phyloP scores from a whole-genome alignment of 1,140 invertebrate species.

The Halesus radiatus region DNA sequence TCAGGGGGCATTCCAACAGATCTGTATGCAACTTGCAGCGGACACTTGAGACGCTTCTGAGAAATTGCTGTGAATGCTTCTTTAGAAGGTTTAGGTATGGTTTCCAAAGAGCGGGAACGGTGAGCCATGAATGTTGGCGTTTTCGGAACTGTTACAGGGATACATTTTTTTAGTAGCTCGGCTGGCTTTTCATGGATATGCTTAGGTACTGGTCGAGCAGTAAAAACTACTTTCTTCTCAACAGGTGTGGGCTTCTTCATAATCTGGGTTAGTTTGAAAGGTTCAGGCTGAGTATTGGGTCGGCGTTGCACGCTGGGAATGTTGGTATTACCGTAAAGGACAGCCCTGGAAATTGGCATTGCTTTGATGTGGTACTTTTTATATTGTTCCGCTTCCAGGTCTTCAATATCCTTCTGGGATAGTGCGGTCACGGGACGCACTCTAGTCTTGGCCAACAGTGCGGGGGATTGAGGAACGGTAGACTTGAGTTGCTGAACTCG shows the following conservation, averaged over 20 bases:
- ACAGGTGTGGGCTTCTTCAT: conserved; percentile 51
- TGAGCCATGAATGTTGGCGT: conserved; percentile 45
- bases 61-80: neutral
- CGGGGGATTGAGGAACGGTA: conserved; percentile 64
- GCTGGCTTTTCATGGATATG: conserved; percentile 43
- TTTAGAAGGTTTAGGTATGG: conserved; percentile 39
- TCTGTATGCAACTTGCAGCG: conserved; percentile 14
- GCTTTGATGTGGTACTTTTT: conserved; percentile 61
- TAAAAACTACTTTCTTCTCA: conserved; percentile 48
- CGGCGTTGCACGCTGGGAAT: conserved; percentile 60
- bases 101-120: conserved; percentile 49
- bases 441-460: conserved; percentile 62
- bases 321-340: conserved; percentile 51
- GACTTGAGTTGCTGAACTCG: conserved; percentile 57
- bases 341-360: conserved; percentile 59
- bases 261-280: conserved; percentile 60
- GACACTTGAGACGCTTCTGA: conserved; percentile 28
- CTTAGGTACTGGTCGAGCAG: conserved; percentile 49
- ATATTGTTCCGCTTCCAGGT: conserved; percentile 60
- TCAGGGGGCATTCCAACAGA: conserved; percentile 52
- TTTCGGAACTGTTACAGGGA: conserved; percentile 45
- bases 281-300: conserved; percentile 59
- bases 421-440: conserved; percentile 54
- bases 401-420: conserved; percentile 61
- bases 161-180: conserved; percentile 39